Conservation (phyloP, 2,888 invertebrate species). For the Ctena decussata region DNA sequence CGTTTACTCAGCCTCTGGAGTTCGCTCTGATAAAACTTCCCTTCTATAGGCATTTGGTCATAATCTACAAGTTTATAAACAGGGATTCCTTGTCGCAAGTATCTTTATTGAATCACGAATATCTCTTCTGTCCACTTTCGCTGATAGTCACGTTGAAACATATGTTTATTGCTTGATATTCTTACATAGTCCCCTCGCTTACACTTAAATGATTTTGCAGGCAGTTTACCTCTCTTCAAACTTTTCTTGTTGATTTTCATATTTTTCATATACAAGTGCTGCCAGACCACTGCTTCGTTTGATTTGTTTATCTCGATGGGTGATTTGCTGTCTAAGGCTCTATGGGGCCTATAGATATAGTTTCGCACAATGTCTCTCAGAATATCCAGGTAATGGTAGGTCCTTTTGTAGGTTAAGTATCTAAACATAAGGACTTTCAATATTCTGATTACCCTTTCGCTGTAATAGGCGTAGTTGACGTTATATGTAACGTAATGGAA, state of each 20-base stretch:
- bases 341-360: conserved; percentile 34
- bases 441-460: conserved; percentile 32
- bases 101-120: no score
- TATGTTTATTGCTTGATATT: no score
- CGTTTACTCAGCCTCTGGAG: no score
- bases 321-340: conserved; percentile 25
- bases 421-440: conserved; percentile 36
- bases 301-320: conserved; percentile 15
- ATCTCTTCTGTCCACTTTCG: no score
- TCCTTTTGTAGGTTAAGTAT: conserved; percentile 36
- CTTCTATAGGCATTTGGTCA: no score
- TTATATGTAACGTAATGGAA: conserved; percentile 41
- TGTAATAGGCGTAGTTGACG: conserved; percentile 35
- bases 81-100: no score
- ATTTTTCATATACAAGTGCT: not conserved
- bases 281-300: conserved; percentile 18
- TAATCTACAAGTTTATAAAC: no score
- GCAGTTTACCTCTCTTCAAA: not conserved
- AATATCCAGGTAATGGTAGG: conserved; percentile 28
- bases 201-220: no score
- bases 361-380: conserved; percentile 38
- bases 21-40: no score
- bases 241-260: not conserved
- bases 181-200: no score
- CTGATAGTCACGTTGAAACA: no score